phyloP scores from a whole-genome alignment of 2,113 vertebrate genomes.

The Hemiscyllium ocellatum region DNA sequence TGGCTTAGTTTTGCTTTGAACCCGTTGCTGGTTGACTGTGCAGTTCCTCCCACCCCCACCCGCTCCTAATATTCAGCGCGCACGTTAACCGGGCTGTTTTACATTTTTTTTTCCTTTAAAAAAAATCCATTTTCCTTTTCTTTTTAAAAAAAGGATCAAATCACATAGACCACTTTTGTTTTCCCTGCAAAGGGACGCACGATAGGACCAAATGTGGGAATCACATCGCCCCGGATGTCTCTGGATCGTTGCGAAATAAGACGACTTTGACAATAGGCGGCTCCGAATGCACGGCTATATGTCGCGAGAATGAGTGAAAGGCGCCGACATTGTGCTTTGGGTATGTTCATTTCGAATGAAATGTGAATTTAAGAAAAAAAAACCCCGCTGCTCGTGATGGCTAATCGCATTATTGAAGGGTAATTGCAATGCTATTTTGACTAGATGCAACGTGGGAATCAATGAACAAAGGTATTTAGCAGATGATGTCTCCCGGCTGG shows the following conservation, averaged over 20 bases:
- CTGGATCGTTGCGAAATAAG: not conserved
- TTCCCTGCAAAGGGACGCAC: not conserved
- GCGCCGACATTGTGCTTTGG: not conserved
- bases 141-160: constrained; percentile 39
- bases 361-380: not conserved
- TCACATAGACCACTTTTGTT: not conserved
- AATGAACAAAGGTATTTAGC: constrained; percentile 65
- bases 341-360: constrained; percentile 10
- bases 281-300: not conserved
- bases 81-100: not conserved
- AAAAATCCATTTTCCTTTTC: constrained; percentile 39
- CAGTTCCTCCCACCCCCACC: constrained; percentile 41
- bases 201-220: not conserved
- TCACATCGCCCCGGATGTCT: constrained; percentile 9
- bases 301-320: constrained; percentile 28
- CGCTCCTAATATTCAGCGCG: constrained; percentile 40
- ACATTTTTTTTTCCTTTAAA: not conserved
- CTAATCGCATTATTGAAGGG: constrained; percentile 37
- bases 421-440: constrained; percentile 36
- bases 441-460: constrained; percentile 45
- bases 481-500: constrained; percentile 19
- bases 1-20: constrained; percentile 40
- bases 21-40: not conserved
- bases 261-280: constrained; percentile 3
- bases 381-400: constrained; percentile 17